Evolutionary conservation across 2,888 invertebrate species (phyloP).

Genomic region (Aplocera efformata): DNA sequence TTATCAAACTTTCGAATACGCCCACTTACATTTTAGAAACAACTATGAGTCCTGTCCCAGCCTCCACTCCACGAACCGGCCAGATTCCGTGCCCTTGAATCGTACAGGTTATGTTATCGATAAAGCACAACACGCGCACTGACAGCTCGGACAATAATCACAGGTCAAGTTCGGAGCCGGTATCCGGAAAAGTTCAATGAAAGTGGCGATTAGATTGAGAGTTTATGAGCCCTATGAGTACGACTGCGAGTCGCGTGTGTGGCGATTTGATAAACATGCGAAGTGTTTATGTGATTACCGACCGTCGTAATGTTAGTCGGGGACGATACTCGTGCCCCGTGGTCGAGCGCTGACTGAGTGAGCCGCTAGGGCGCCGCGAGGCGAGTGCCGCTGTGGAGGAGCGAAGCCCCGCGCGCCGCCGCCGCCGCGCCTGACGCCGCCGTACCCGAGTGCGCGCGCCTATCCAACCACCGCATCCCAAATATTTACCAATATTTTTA

Average conservation of each 20-base stretch:
- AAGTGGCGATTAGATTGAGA: conserved; percentile 37
- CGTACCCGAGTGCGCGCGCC: conserved; percentile 66
- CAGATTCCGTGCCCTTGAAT: conserved; percentile 70
- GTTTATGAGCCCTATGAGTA: conserved; percentile 42
- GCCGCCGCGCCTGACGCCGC: conserved; percentile 36
- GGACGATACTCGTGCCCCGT: conserved; percentile 50
- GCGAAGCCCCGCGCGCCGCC: conserved; percentile 59
- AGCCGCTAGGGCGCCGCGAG: conserved; percentile 63
- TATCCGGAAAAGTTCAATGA: conserved; percentile 44
- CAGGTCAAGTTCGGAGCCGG: conserved; percentile 69
- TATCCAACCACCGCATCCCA: conserved; percentile 46
- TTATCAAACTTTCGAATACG: conserved; percentile 79
- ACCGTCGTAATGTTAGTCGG: conserved; percentile 44
- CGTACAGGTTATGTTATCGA: conserved; percentile 79
- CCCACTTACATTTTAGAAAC: conserved; percentile 69
- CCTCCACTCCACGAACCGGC: conserved; percentile 46
- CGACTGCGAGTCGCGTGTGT: conserved; percentile 34
- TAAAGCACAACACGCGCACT: conserved; percentile 79
- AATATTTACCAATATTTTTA: conserved; percentile 45
- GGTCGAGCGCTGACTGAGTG: conserved; percentile 64
- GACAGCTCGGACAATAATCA: conserved; percentile 74
- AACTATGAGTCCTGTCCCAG: conserved; percentile 49
- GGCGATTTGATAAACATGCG: conserved; percentile 44
- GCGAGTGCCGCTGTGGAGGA: conserved; percentile 44
- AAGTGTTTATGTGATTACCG: conserved; percentile 54